Conservation (phyloP, 2,113 vertebrate genomes). For the Neopipo cinnamomea region DNA sequence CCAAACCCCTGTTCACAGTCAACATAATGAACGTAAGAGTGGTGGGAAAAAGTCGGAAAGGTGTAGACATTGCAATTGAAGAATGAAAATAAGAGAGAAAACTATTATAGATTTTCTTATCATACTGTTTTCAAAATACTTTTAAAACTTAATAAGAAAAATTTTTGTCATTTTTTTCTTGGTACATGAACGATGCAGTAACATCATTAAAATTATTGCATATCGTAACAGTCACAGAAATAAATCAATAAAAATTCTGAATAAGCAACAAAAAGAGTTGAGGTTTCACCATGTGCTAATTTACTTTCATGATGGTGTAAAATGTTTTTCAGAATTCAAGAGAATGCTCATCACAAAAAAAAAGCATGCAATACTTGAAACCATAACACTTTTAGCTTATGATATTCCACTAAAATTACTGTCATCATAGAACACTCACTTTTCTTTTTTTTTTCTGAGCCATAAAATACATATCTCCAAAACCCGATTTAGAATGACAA, state of each 20-base stretch:
- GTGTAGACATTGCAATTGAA: background rate
- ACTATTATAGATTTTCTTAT: background rate
- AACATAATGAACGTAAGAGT: background rate
- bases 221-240: background rate
- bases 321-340: background rate
- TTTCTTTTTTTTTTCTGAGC: conserved; percentile 11
- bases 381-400: background rate
- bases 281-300: background rate
- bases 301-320: background rate
- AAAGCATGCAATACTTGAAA: background rate
- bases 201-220: background rate
- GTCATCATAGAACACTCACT: conserved; percentile 50
- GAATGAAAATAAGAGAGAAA: background rate
- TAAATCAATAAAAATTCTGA: background rate
- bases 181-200: background rate
- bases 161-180: background rate
- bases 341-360: background rate
- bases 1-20: background rate
- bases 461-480: conserved; percentile 10
- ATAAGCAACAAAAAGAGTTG: background rate
- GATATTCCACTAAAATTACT: conserved; percentile 34
- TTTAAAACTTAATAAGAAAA: background rate
- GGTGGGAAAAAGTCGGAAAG: background rate
- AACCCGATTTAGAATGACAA: conserved; percentile 33
- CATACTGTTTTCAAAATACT: background rate